phyloP scores from a whole-genome alignment of 64 coral and sea anemone genomes.

The Anthopleura sola region DNA sequence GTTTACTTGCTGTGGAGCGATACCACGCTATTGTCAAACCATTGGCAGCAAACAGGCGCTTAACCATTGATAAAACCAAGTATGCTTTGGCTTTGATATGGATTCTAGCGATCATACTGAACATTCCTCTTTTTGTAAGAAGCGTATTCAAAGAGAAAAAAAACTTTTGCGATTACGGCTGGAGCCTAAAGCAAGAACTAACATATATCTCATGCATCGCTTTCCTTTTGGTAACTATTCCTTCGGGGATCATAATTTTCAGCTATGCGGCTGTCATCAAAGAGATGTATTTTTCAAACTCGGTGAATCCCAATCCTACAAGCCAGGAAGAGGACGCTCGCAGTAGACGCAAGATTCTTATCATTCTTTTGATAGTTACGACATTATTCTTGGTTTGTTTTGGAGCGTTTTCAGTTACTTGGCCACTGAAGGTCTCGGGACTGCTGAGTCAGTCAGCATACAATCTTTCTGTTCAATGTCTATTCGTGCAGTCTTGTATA shows the following conservation, averaged over 20 bases:
- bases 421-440: conserved; percentile 7
- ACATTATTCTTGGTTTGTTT: conserved; percentile 53
- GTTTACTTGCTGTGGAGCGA: conserved; percentile 56
- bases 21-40: conserved; percentile 59
- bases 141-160: neutral
- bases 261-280: conserved; percentile 54
- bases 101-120: conserved; percentile 9
- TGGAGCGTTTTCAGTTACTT: conserved; percentile 38
- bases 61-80: conserved; percentile 26
- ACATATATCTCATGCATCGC: conserved; percentile 53
- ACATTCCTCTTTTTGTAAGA: conserved; percentile 31
- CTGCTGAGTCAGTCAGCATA: neutral
- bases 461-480: neutral
- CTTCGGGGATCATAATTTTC: conserved; percentile 27
- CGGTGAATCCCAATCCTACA: conserved; percentile 22
- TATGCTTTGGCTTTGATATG: conserved; percentile 43
- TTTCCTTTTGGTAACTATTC: conserved; percentile 25
- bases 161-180: neutral
- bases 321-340: conserved; percentile 23
- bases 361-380: conserved; percentile 36
- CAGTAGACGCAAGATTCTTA: conserved; percentile 42
- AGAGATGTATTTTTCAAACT: conserved; percentile 55
- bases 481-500: conserved; percentile 40
- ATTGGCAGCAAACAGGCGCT: conserved; percentile 3
- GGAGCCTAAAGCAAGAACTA: neutral